Base-by-base conservation (phyloP, 2,888 invertebrate genomes). In the Mimumesa dahlbomi region DNA sequence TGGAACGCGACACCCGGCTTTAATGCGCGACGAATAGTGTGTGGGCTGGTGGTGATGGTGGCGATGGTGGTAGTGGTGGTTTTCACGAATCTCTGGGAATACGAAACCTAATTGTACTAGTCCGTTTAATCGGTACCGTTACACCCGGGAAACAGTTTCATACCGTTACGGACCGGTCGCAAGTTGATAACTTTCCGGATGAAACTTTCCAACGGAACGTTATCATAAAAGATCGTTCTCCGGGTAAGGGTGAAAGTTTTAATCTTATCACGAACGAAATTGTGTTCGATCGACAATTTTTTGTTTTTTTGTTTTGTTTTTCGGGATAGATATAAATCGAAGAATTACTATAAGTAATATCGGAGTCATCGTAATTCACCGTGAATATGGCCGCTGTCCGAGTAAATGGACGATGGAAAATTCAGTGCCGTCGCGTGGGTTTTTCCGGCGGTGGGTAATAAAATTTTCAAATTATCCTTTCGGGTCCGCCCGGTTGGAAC, bases 391-490 rank as follows among this genome's bases (percentile, higher is more conserved):
- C 34, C 49, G 21, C 69, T 22, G 64, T 52, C 56, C 19, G 56
- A 22, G 22, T 42, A 56, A 69, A 69, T 42, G 69, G 64, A 42
- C 59, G 69, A 56, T 48, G 42, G 59, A 48, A 38, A 69, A 63
- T 72, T 72, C 54, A 64, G 38, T 36, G 53, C 13, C n/a, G 34
- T 42, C 13, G 14, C 34, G 56, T 58, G 34, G n/a, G 42, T 29
- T 9, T 34, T 14, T 31, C 52, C 34, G 16, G n/a, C n/a, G n/a
- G n/a, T n/a, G n/a, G 54, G 50, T 64, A 72, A 72, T 72, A 72
- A 69, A 69, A 64, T 42, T 69, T 49, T 46, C 34, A 14, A 65
- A 70, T 58, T 56, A 70, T 72, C 56, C 38, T 57, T 43, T 16
- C 34, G 42, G 36, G 65, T 72, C 61, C n/a, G n/a, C n/a, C n/a